Evolutionary conservation across 2,113 vertebrate species (phyloP), one percentile per base, ranked within the genome.

Genomic region (Phaethornis superciliosus): DNA sequence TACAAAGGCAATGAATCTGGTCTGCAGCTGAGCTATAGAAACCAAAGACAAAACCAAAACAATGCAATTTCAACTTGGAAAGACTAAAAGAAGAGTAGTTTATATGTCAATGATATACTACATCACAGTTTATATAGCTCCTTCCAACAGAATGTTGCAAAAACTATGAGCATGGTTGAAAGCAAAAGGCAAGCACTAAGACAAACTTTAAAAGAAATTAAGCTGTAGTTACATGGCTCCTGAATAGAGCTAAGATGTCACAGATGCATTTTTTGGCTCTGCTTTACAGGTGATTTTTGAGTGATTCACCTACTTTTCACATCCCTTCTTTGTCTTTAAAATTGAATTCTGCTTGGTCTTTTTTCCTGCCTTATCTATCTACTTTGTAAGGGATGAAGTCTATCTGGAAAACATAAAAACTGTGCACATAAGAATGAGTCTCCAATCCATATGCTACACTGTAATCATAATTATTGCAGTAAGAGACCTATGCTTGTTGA

Each of bases 1-100:
- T 91, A 88, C 84, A 93, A 96, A 94, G 94, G 49, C 93, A 95
- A 94, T 42, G 81, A 95, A 90, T 86, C 82, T 62, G 55, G 62
- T 86, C 65, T 33, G 21, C 32, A 82, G 87, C 77, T 78, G 90
- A 86, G 32, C 19, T 26, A 91, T 40, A 68, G 86, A 84, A 95
- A 51, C 7, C 37, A 60, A 68, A 70, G 64, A 69, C 1, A 2
- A 88, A 78, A 77, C 20, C 35, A 55, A 81, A 93, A 52, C 55
- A 49, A 64, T 37, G 42, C 55, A 56, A 81, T 85, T 92, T 77
- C 76, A 80, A 44, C 27, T 81, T 67, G n/a, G 63, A 90, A 83
- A 89, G 77, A 71, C 71, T 51, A 87, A 78, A 95, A 87, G 21
- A 87, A 55, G 65, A 71, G 26, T 51, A 84, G 67, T 81, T 92